These are phyloP conservation scores for Drosophila nr. perissopoda DNA, from an alignment of 2,888 invertebrate genomes.

Conservation along the genomic window DNA sequence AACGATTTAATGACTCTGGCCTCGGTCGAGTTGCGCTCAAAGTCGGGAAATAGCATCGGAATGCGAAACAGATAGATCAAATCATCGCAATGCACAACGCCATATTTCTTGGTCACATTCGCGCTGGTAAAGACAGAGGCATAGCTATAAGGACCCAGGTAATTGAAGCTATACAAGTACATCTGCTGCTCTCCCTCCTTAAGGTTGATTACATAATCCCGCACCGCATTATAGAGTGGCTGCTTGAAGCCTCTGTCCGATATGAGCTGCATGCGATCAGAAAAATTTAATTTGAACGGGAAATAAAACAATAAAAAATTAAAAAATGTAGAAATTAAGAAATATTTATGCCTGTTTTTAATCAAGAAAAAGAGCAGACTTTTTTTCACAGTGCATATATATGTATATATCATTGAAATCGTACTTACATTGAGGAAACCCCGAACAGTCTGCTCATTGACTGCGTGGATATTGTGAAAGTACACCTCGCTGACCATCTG, in stretches of 20 bases:
- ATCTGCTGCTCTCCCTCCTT: constrained; percentile 80
- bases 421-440: constrained; percentile 75
- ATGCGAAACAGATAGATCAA: constrained; percentile 86
- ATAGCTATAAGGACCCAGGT: constrained; percentile 84
- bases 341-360: neutral
- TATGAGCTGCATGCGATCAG: constrained; percentile 83
- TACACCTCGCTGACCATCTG: constrained; percentile 70
- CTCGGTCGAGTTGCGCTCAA: constrained; percentile 80
- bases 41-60: constrained; percentile 84
- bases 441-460: constrained; percentile 72
- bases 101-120: constrained; percentile 65
- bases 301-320: neutral
- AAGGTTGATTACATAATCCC: constrained; percentile 61
- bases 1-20: constrained; percentile 82
- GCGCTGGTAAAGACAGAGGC: constrained; percentile 84
- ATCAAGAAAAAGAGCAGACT: neutral
- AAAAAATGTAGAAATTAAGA: neutral
- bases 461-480: constrained; percentile 69
- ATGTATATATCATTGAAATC: neutral
- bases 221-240: constrained; percentile 84
- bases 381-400: neutral
- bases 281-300: neutral
- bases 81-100: constrained; percentile 86
- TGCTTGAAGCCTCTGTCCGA: constrained; percentile 86
- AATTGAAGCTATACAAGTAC: constrained; percentile 86